phyloP scores from a whole-genome alignment of 2,888 invertebrate genomes.

The Pyrochroa serraticornis region DNA sequence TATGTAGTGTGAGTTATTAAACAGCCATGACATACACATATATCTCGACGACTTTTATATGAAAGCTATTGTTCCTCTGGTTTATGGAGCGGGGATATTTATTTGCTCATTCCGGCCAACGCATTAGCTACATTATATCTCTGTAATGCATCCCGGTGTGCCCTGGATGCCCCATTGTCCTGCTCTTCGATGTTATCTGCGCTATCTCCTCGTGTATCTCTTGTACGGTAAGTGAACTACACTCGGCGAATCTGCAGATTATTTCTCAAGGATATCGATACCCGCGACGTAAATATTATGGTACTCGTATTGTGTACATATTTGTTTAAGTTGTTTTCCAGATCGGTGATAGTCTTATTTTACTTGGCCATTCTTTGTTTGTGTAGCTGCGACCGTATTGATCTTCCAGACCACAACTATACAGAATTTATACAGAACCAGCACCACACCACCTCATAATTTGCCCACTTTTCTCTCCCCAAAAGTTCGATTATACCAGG shows the following conservation, averaged over 20 bases:
- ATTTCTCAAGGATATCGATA: slow-evolving; percentile 25
- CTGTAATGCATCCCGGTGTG: slow-evolving; percentile 22
- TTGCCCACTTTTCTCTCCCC: no score
- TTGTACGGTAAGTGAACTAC: slow-evolving; percentile 35
- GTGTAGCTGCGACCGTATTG: no score
- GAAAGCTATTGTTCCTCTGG: slow-evolving; percentile 40
- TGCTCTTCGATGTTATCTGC: slow-evolving; percentile 37
- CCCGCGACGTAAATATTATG: slow-evolving; percentile 21
- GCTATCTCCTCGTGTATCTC: slow-evolving; percentile 41
- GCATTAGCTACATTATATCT: slow-evolving; percentile 41
- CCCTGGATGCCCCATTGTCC: slow-evolving; percentile 29
- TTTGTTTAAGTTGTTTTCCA: slow-evolving; percentile 16
- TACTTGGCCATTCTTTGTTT: no score
- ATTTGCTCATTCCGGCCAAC: slow-evolving; percentile 46
- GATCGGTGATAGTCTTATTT: not conserved
- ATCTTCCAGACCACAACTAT: no score
- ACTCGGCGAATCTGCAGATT: slow-evolving; percentile 24
- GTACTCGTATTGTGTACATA: slow-evolving; percentile 21
- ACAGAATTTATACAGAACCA: no score
- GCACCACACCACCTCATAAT: no score
- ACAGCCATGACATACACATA: slow-evolving; percentile 26
- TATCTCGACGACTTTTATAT: slow-evolving; percentile 37
- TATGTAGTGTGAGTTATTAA: slow-evolving; percentile 29
- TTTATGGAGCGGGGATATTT: slow-evolving; percentile 44
- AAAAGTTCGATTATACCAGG: no score